These are phyloP conservation scores for Diachasmimorpha longicaudata DNA, from an alignment of 1,140 invertebrate species.

Conservation along the genomic window DNA sequence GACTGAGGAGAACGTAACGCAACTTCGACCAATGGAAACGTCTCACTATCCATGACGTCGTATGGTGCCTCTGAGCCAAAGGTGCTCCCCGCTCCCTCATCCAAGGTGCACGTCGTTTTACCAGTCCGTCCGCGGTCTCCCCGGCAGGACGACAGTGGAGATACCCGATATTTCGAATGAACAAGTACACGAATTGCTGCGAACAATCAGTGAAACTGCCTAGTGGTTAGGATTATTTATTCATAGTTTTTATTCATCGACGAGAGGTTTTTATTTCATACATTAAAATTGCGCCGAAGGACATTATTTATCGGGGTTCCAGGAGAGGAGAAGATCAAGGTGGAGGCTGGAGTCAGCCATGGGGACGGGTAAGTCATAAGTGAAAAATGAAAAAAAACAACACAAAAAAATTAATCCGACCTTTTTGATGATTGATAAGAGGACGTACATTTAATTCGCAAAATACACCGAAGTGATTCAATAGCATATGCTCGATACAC, in stretches of 20 bases:
- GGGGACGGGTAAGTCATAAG: slow-evolving; percentile 57
- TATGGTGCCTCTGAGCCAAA: slow-evolving; percentile 38
- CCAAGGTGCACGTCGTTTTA: slow-evolving; percentile 47
- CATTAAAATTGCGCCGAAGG: slow-evolving; percentile 40
- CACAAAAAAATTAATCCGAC: not conserved
- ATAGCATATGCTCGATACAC: not conserved
- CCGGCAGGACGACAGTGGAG: slow-evolving; percentile 48
- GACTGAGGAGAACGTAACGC: slow-evolving; percentile 36
- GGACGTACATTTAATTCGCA: too few species aligned
- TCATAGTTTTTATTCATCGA: not conserved
- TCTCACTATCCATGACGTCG: slow-evolving; percentile 45
- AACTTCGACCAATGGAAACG: slow-evolving; percentile 45
- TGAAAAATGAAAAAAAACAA: too few species aligned
- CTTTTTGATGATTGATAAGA: not conserved
- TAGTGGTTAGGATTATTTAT: not conserved
- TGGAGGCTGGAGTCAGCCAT: slow-evolving; percentile 56
- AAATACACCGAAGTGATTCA: not conserved
- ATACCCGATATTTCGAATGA: not conserved
- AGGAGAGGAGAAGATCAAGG: slow-evolving; percentile 39
- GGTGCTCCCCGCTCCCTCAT: slow-evolving; percentile 39
- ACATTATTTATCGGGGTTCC: slow-evolving; percentile 43
- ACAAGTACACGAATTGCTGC: not conserved
- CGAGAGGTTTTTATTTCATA: slow-evolving; percentile 19
- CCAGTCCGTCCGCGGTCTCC: slow-evolving; percentile 58
- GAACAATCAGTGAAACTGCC: not conserved